Percentiles rank a stretch among this genome's conserved stretches.
These are phyloP conservation scores for Sardinella longiceps DNA, from an alignment of 2,797 vertebrate species.

Conservation along the genomic window DNA sequence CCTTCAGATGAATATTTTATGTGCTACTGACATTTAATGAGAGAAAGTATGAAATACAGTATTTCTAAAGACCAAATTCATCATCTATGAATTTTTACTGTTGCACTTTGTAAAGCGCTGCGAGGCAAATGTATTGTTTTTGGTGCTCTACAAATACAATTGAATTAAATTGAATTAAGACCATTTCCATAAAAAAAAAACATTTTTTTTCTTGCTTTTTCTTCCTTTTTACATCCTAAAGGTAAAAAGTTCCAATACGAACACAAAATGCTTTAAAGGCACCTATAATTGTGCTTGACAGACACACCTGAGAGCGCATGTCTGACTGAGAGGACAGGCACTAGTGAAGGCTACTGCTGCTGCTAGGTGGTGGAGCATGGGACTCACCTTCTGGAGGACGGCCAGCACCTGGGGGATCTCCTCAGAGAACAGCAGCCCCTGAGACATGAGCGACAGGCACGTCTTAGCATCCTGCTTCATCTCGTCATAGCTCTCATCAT, in stretches of 20 bases:
- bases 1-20: no score
- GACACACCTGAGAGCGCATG: background rate
- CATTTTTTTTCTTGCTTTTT: background rate
- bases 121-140: no score
- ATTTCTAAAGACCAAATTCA: no score
- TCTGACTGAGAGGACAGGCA: no score
- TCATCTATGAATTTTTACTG: no score
- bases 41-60: no score
- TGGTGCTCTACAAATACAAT: no score
- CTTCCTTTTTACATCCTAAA: background rate
- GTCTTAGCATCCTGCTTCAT: slow-evolving; percentile 96
- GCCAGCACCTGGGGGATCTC: slow-evolving; percentile 93
- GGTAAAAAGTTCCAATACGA: background rate
- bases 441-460: slow-evolving; percentile 95
- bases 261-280: background rate
- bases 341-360: background rate
- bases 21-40: no score
- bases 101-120: no score
- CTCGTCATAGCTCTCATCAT: slow-evolving; percentile 96
- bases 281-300: background rate
- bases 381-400: slow-evolving; percentile 87
- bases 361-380: slow-evolving; percentile 33
- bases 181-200: no score
- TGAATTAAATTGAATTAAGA: no score
- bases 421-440: slow-evolving; percentile 92